Conservation (phyloP, 2,888 invertebrate genomes). For the Nasonia oneida region DNA sequence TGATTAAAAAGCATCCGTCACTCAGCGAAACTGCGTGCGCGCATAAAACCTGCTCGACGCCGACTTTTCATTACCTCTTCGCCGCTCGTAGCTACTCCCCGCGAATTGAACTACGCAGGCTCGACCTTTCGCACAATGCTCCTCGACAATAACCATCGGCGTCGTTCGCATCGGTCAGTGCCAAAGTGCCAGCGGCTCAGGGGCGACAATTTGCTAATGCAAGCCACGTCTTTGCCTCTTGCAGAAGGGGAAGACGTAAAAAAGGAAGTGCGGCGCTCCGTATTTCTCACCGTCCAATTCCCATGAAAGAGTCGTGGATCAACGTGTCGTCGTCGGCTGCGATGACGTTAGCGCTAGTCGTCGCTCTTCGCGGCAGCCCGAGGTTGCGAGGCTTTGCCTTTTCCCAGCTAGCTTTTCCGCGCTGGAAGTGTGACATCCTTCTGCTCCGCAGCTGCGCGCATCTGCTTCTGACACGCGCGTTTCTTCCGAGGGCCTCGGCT, state of each 20-base stretch:
- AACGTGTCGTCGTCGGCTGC: constrained; percentile 52
- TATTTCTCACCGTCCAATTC: constrained; percentile 61
- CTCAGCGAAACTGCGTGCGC: neutral
- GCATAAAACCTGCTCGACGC: neutral
- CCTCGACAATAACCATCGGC: constrained; percentile 33
- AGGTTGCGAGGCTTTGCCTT: constrained; percentile 5
- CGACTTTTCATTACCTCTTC: constrained; percentile 6
- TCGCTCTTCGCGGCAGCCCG: constrained; percentile 1
- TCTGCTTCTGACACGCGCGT: constrained; percentile 5
- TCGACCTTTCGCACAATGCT: neutral
- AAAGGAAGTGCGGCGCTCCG: neutral
- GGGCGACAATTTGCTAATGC: constrained; percentile 58
- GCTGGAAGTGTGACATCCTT: neutral
- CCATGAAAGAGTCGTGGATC: constrained; percentile 59
- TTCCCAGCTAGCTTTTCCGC: constrained; percentile 9
- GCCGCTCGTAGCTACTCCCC: neutral
- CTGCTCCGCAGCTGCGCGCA: neutral
- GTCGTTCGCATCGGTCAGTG: constrained; percentile 39
- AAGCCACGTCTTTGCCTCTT: constrained; percentile 37
- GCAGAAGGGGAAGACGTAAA: neutral
- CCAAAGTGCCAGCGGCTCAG: neutral
- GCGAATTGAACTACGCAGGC: neutral
- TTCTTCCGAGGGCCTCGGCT: neutral
- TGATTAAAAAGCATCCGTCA: neutral
- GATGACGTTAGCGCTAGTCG: constrained; percentile 48